Percentiles rank a stretch among this genome's conserved stretches.
These are phyloP conservation scores for Drosophila oshimai DNA, from an alignment of 1,140 invertebrate genomes.

Conservation along the genomic window DNA sequence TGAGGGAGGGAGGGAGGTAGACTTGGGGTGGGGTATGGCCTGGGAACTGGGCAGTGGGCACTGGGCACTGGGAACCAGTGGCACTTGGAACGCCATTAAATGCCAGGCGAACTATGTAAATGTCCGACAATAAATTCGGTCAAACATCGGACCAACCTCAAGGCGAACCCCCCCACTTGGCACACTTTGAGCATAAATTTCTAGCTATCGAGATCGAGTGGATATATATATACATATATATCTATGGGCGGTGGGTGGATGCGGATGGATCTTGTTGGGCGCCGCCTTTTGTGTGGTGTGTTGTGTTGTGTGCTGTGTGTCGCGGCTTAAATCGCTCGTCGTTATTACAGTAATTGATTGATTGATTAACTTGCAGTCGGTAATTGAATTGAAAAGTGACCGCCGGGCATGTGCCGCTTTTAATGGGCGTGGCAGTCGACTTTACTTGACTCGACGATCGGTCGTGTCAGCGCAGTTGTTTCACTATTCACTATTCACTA, in stretches of 20 bases:
- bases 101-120: slow-evolving; percentile 60
- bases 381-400: slow-evolving; percentile 54
- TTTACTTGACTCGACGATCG: slow-evolving; percentile 36
- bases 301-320: slow-evolving; percentile 42
- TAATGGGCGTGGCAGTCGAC: slow-evolving; percentile 54
- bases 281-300: slow-evolving; percentile 22
- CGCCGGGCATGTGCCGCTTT: slow-evolving; percentile 45
- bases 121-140: slow-evolving; percentile 54
- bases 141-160: slow-evolving; percentile 5
- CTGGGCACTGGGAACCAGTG: not conserved
- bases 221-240: not conserved
- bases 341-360: slow-evolving; percentile 71
- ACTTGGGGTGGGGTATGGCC: no score
- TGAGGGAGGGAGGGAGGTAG: not conserved
- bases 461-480: slow-evolving; percentile 15
- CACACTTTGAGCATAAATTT: slow-evolving; percentile 67
- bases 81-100: slow-evolving; percentile 43
- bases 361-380: slow-evolving; percentile 66
- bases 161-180: slow-evolving; percentile 23
- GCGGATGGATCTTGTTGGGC: slow-evolving; percentile 1
- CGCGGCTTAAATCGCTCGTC: slow-evolving; percentile 30
- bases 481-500: not conserved
- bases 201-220: not conserved
- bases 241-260: slow-evolving; percentile 15
- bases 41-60: no score